phyloP scores from a whole-genome alignment of 2,113 vertebrate genomes.

The Panthera leo region DNA sequence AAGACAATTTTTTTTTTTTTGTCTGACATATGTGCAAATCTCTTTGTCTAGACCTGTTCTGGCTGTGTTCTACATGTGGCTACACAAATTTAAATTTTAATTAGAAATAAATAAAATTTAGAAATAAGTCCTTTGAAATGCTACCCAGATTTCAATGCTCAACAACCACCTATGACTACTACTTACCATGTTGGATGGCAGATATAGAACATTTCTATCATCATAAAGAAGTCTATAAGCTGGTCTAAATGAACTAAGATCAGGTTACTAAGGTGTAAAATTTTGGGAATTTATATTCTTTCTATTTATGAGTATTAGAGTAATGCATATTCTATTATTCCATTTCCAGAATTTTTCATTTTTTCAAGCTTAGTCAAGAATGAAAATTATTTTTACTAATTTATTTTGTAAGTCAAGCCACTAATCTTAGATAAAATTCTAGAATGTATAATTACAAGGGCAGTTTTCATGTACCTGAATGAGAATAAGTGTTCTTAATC shows the following conservation, averaged over 20 bases:
- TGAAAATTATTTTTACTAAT: background rate
- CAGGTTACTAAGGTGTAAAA: background rate
- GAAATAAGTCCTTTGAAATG: background rate
- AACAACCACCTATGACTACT: background rate
- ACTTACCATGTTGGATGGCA: rapidly evolving
- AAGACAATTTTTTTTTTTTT: background rate
- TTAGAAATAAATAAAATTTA: background rate
- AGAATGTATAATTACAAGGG: background rate
- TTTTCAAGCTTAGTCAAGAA: background rate
- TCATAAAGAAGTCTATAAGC: background rate
- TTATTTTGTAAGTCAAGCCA: background rate
- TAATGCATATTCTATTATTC: background rate
- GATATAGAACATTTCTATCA: background rate
- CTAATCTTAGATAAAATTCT: background rate
- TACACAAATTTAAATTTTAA: background rate
- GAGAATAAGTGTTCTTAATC: background rate
- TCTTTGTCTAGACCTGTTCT: background rate
- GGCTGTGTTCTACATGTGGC: background rate
- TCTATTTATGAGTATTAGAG: background rate
- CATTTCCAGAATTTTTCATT: background rate
- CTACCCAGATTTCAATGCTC: background rate
- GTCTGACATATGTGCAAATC: background rate
- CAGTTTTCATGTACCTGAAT: background rate
- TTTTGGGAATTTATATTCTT: background rate
- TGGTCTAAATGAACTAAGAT: background rate